Conservation (phyloP, 2,797 vertebrate species). For the Enteromius unitaeniatus region DNA sequence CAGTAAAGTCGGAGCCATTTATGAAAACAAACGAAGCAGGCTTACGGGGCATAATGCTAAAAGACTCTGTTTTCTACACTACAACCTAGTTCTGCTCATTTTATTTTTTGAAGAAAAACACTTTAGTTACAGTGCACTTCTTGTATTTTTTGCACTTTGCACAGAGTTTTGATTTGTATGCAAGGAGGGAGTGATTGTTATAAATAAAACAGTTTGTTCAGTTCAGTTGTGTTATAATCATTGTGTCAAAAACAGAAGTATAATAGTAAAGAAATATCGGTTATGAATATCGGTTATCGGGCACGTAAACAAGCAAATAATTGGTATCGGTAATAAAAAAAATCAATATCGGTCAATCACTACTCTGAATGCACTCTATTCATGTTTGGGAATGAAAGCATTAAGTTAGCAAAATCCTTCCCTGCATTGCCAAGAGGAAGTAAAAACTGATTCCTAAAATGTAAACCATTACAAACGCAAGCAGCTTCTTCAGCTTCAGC, state of each 20-base stretch:
- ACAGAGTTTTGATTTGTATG: not conserved
- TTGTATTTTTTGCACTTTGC: no score
- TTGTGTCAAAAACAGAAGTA: no score
- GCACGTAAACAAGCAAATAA: no score
- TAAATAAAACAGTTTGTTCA: not conserved
- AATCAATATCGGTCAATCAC: no score
- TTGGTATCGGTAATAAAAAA: no score
- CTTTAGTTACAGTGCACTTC: no score
- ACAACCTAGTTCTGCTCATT: not conserved
- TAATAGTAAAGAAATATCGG: no score
- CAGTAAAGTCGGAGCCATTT: no score
- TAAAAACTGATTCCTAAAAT: not conserved
- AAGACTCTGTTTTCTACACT: not conserved
- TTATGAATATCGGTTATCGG: no score
- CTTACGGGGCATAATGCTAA: not conserved
- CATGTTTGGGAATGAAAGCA: slow-evolving; percentile 18
- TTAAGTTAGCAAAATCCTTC: slow-evolving; percentile 5
- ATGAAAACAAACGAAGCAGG: no score
- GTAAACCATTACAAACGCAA: not conserved
- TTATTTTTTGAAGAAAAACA: no score
- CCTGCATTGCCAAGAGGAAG: not conserved
- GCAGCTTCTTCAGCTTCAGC: not conserved
- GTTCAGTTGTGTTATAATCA: not conserved
- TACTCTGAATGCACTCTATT: slow-evolving; percentile 49
- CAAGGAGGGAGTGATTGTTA: not conserved